A percentile compares a stretch with the other conserved stretches of the same genome.
Evolutionary conservation across 2,113 vertebrate species (phyloP).

Genomic region (Pygoscelis adeliae): DNA sequence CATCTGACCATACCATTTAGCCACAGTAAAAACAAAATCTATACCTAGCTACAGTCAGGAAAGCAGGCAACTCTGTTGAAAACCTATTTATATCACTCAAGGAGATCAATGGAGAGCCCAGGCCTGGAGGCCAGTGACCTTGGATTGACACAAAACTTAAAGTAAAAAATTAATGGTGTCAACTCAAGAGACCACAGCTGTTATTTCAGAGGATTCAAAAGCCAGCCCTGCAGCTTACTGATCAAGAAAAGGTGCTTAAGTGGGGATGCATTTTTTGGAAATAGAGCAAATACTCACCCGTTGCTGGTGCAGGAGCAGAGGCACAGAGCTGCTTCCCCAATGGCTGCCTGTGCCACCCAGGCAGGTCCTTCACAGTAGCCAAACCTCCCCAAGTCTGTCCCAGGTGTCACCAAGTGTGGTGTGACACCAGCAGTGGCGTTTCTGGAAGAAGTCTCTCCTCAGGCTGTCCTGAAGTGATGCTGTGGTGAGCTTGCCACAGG

Average conservation of each 20-base stretch:
- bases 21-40: conserved; percentile 27
- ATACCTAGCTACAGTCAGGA: neutral
- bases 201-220: neutral
- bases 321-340: neutral
- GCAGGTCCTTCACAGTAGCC: neutral
- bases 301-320: neutral
- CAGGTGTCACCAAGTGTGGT: neutral
- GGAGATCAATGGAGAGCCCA: conserved; percentile 30
- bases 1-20: conserved; percentile 30
- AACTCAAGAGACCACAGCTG: neutral
- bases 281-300: neutral
- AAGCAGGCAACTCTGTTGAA: conserved; percentile 17
- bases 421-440: neutral
- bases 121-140: conserved; percentile 1
- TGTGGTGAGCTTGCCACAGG: neutral
- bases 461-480: accelerated
- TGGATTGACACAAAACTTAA: conserved; percentile 31
- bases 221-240: neutral
- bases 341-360: neutral
- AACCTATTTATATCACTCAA: conserved; percentile 38
- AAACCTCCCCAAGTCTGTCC: neutral
- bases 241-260: neutral
- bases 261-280: neutral
- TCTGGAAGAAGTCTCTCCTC: neutral
- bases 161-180: conserved; percentile 9